These are phyloP conservation scores for Trachops cirrhosus DNA, from an alignment of 2,797 vertebrate genomes.

Conservation along the genomic window DNA sequence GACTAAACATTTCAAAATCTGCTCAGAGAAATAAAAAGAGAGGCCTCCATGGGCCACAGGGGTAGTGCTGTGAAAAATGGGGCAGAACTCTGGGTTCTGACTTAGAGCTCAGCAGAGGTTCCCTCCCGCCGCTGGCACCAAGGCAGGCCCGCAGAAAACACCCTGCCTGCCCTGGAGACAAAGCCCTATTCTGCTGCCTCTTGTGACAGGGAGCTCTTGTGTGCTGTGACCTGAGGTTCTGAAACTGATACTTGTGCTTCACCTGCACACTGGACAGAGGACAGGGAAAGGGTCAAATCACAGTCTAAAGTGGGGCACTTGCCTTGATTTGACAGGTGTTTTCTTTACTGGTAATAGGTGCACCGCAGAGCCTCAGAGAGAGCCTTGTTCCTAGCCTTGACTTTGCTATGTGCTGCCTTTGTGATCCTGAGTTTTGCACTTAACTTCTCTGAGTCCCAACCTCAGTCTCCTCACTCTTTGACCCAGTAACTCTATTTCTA, in stretches of 20 bases:
- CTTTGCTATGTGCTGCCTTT: background rate
- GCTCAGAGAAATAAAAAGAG: background rate
- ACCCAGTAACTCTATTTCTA: background rate
- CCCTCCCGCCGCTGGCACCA: background rate
- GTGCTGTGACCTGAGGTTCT: background rate
- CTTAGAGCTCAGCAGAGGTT: background rate
- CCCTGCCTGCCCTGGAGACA: background rate
- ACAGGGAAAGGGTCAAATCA: background rate
- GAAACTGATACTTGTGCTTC: background rate
- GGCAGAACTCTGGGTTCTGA: background rate
- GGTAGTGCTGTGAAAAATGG: background rate
- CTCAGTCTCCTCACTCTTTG: background rate
- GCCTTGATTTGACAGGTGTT: background rate
- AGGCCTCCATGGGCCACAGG: background rate
- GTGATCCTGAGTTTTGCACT: background rate
- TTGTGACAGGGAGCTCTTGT: constrained; percentile 42
- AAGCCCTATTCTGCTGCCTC: constrained; percentile 55
- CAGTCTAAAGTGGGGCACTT: background rate
- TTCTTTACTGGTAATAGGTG: background rate
- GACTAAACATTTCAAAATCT: constrained; percentile 8
- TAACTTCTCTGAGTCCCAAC: background rate
- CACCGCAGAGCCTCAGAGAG: background rate
- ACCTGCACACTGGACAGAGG: background rate
- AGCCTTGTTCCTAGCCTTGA: background rate
- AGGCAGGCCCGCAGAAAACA: background rate